Percentiles rank a stretch among this genome's conserved stretches.
Conservation (phyloP, 2,113 vertebrate species). For the Ibidorhyncha struthersii region DNA sequence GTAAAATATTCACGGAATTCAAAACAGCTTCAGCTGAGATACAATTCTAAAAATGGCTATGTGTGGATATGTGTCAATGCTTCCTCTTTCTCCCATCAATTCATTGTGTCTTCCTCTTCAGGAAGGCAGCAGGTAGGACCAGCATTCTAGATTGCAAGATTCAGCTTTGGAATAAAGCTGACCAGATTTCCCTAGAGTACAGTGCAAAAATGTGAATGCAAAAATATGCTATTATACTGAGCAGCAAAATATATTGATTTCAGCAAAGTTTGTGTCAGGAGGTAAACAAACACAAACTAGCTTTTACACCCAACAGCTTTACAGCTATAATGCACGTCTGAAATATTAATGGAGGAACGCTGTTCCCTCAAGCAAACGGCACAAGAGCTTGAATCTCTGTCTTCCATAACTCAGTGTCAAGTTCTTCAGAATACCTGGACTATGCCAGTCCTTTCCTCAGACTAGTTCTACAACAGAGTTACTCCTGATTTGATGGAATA, state of each 20-base stretch:
- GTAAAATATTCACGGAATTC: neutral
- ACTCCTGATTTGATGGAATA: neutral
- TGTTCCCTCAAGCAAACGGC: neutral
- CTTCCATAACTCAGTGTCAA: neutral
- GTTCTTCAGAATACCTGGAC: neutral
- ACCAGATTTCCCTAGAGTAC: neutral
- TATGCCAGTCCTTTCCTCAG: neutral
- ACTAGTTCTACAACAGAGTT: neutral
- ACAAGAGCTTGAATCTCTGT: neutral
- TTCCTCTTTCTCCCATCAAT: neutral
- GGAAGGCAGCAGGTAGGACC: neutral
- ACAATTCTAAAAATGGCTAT: neutral
- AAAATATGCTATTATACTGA: neutral
- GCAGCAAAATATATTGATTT: neutral
- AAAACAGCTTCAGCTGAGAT: neutral
- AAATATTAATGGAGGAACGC: neutral
- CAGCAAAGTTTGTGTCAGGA: neutral
- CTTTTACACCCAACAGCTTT: neutral
- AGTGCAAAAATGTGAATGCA: neutral
- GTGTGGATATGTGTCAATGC: neutral
- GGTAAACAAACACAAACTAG: neutral
- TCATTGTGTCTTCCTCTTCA: neutral
- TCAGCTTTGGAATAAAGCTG: neutral
- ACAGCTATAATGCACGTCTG: neutral
- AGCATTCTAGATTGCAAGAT: neutral